Evolutionary conservation across 2,888 invertebrate genomes (phyloP).

Genomic region (Sphaerophoria taeniata): DNA sequence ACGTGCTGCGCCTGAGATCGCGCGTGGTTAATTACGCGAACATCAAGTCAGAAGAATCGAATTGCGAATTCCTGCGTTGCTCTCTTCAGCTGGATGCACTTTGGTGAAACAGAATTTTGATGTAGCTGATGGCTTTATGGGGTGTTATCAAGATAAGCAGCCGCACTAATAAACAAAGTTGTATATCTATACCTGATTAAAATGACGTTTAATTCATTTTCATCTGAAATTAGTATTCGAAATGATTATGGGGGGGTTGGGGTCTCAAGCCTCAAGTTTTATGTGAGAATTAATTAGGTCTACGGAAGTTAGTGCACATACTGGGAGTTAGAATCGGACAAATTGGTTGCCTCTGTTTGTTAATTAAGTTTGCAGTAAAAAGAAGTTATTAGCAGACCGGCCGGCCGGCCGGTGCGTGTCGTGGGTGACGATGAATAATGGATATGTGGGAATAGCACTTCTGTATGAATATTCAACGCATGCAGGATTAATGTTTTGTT

Average conservation of each 20-base stretch:
- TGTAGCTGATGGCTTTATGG: conserved; percentile 71
- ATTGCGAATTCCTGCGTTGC: conserved; percentile 21
- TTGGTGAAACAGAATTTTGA: not conserved
- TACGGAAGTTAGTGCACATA: conserved; percentile 1
- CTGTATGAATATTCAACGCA: conserved; percentile 21
- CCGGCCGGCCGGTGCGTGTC: conserved; percentile 10
- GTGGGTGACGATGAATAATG: conserved; percentile 60
- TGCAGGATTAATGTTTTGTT: not conserved
- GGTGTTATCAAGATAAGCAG: conserved; percentile 69
- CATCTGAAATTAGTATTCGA: conserved; percentile 51
- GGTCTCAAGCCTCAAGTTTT: too few species aligned
- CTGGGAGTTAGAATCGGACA: conserved; percentile 64
- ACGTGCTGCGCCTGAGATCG: conserved; percentile 54
- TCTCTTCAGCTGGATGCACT: conserved; percentile 4
- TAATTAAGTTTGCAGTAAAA: conserved; percentile 42
- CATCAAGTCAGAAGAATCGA: conserved; percentile 48
- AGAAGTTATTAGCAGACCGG: too few species aligned
- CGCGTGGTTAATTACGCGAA: conserved; percentile 70
- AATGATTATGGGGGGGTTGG: conserved; percentile 29
- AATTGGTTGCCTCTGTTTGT: conserved; percentile 59
- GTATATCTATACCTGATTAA: conserved; percentile 48
- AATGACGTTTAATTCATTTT: conserved; percentile 64
- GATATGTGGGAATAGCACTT: conserved; percentile 20
- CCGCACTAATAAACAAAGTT: conserved; percentile 61
- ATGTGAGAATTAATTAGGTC: not conserved